A percentile compares a stretch with the other conserved stretches of the same genome.
phyloP scores from a whole-genome alignment of 2,797 vertebrate species.

The Enteromius viviparus region DNA sequence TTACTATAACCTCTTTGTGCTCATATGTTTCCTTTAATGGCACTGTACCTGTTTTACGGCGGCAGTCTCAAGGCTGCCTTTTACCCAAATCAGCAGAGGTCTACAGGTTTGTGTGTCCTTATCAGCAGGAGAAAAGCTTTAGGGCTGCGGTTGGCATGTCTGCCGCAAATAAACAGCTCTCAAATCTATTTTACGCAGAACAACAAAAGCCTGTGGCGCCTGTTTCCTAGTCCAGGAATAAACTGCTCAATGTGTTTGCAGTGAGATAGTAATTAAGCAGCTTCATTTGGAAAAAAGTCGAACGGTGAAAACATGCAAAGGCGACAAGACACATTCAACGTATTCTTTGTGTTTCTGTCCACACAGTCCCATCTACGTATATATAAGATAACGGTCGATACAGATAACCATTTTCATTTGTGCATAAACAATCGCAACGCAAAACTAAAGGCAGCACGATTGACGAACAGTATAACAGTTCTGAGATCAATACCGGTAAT shows the following conservation, averaged over 20 bases:
- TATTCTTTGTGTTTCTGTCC: conserved; percentile 5
- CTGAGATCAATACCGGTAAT: conserved; percentile 45
- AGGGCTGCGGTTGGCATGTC: conserved; percentile 43
- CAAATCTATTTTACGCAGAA: conserved; percentile 56
- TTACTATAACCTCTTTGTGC: background rate
- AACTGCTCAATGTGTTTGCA: conserved; percentile 60
- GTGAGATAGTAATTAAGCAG: conserved; percentile 62
- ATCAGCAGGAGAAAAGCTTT: conserved; percentile 48
- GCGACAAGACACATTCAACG: conserved; percentile 14
- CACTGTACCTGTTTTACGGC: conserved; percentile 20
- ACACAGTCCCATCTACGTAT: background rate
- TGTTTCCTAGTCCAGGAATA: conserved; percentile 53
- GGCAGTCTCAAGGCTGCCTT: background rate
- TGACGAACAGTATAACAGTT: conserved; percentile 20
- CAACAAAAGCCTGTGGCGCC: conserved; percentile 54
- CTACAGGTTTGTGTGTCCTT: conserved; percentile 37
- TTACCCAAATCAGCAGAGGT: conserved; percentile 10
- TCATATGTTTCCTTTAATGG: background rate
- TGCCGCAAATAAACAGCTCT: conserved; percentile 58
- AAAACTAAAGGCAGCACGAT: conserved; percentile 6
- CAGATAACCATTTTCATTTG: conserved; percentile 45
- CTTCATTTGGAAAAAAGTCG: conserved; percentile 36
- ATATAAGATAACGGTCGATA: conserved; percentile 21
- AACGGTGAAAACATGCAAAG: conserved; percentile 37
- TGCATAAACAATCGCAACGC: background rate